Base-by-base conservation (phyloP, 1,140 invertebrate species). In the Onthophagus taurus region DNA sequence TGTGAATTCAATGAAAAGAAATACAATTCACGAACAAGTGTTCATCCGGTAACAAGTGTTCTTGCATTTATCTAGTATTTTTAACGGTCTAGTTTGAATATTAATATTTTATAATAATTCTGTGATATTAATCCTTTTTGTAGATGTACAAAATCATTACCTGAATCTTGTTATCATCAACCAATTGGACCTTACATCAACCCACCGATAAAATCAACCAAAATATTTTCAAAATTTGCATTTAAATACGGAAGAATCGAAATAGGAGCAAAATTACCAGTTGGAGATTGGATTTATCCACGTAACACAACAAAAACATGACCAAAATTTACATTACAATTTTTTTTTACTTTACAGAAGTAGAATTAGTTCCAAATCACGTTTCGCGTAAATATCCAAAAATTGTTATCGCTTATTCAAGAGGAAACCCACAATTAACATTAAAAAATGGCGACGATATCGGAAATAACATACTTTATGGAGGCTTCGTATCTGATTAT, bases 231-330 rank as follows among this genome's bases (percentile, higher is more conserved):
- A 0, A 72, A 70, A 11, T 72, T 78, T 49, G 60, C 61, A 21
- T 77, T 77, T 57, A 60, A 60, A 39, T 81, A 78, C 44, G 78
- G 77, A 4, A 70, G 67, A 45, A 60, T 81, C 21, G 71, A 80
- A 63, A 63, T 81, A 17, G 67, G 67, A 20, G 79, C 79, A 2
- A 80, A 79, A 63, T 58, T 81, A 38, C 80, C 80, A 0, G 56
- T 54, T 3, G 79, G 79, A 29, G 79, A 83, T 60, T 83, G 79
- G 79, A 59, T 81, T 19, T 80, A 74, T 69, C 78, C 79, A 46
- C 41, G 60, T 60, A 54, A 50, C 3, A 41, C 35, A 26, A 23
- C 12, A 17, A 5, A 20, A 13, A 17, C 31, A 6, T 11, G 12
- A 9, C 9, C 3, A 18, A 17, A 18, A 9, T 9, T 17, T 18